A percentile compares a stretch with the other conserved stretches of the same genome.
Evolutionary conservation across 1,140 invertebrate genomes (phyloP).

Genomic region (Hormaphis cornu): DNA sequence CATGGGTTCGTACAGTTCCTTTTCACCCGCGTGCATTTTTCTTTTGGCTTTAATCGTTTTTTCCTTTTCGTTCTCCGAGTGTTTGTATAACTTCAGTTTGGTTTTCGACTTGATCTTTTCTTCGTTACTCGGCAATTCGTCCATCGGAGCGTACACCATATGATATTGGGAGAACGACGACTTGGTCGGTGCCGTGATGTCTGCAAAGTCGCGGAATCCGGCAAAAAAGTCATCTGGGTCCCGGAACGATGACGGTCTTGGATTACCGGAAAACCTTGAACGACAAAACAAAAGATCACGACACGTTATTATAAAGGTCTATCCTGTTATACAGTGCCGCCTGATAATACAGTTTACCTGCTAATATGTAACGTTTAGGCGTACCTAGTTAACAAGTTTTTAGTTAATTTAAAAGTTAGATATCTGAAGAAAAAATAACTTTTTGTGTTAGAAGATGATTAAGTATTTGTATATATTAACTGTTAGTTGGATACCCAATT

Average conservation of each 20-base stretch:
- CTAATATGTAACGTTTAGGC: no score
- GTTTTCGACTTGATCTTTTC: conserved; percentile 50
- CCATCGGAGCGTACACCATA: conserved; percentile 58
- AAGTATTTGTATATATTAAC: no score
- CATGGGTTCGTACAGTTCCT: conserved; percentile 51
- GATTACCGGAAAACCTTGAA: conserved; percentile 42
- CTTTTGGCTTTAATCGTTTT: conserved; percentile 47
- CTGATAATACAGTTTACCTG: no score
- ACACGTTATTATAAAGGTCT: no score
- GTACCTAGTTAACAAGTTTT: no score
- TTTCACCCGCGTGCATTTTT: conserved; percentile 40
- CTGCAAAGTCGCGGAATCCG: conserved; percentile 79
- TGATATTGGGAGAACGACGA: conserved; percentile 71
- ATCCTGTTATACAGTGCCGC: no score
- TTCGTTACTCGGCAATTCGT: conserved; percentile 42
- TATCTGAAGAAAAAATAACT: no score
- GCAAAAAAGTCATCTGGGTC: conserved; percentile 59
- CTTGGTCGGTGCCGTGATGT: conserved; percentile 71
- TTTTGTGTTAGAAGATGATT: no score
- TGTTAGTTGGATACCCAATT: no score
- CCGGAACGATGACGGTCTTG: conserved; percentile 34
- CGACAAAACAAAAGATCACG: no score
- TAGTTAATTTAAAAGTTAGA: no score
- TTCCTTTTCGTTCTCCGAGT: conserved; percentile 50
- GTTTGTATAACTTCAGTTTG: conserved; percentile 57